These are phyloP conservation scores for Pungitius pungitius DNA, from an alignment of 2,113 vertebrate species.

Conservation along the genomic window DNA sequence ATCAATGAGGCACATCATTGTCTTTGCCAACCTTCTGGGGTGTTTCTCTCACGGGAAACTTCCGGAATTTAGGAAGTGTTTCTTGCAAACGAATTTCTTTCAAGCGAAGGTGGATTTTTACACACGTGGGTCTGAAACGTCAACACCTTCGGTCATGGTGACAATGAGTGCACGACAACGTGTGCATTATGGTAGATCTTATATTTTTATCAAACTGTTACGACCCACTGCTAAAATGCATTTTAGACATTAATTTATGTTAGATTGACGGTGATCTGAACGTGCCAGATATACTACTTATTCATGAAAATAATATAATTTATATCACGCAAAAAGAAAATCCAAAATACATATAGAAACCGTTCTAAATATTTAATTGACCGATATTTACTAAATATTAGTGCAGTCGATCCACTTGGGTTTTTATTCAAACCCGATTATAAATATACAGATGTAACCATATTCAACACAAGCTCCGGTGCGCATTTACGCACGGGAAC, in stretches of 20 bases:
- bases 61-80: slow-evolving; percentile 45
- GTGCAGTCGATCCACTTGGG: neutral
- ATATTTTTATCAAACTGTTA: neutral
- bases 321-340: neutral
- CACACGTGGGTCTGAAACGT: slow-evolving; percentile 13
- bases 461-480: neutral
- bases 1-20: neutral
- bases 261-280: neutral
- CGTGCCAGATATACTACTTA: neutral
- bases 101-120: neutral
- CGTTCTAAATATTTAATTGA: neutral
- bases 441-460: neutral
- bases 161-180: neutral
- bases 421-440: neutral
- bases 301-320: too few species aligned
- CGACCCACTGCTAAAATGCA: neutral
- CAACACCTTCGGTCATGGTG: neutral
- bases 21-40: neutral
- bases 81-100: slow-evolving; percentile 55
- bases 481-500: slow-evolving; percentile 60
- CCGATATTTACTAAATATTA: neutral
- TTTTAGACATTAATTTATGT: neutral
- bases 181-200: neutral
- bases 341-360: neutral
- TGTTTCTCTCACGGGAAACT: slow-evolving; percentile 54